phyloP scores from a whole-genome alignment of 2,113 vertebrate species.

The Nothobranchius furzeri region DNA sequence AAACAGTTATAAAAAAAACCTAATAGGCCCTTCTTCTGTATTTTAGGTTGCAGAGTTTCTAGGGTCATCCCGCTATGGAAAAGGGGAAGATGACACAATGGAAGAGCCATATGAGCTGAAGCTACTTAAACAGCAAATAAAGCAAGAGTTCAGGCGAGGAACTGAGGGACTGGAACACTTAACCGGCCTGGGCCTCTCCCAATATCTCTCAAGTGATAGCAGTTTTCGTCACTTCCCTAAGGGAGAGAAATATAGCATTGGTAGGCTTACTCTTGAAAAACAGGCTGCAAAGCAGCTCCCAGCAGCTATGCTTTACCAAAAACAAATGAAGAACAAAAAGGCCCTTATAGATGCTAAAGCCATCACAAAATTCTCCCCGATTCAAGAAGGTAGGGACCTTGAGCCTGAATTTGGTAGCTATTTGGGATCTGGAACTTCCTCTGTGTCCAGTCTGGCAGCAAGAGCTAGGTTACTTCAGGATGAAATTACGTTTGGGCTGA shows the following conservation, averaged over 20 bases:
- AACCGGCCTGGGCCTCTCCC: constrained; percentile 87
- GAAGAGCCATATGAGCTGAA: constrained; percentile 98
- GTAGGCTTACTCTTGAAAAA: constrained; percentile 96
- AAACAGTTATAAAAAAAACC: background rate
- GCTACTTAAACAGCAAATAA: constrained; percentile 97
- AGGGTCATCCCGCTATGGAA: constrained; percentile 87
- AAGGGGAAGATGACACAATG: constrained; percentile 96
- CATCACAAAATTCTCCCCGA: constrained; percentile 94
- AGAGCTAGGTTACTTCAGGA: constrained; percentile 95
- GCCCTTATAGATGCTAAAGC: constrained; percentile 89
- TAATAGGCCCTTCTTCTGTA: constrained; percentile 44
- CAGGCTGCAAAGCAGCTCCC: constrained; percentile 98
- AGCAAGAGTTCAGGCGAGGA: constrained; percentile 96
- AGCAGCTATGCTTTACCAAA: constrained; percentile 95
- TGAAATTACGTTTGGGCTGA: constrained; percentile 95
- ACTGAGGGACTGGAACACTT: constrained; percentile 92
- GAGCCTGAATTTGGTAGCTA: constrained; percentile 94
- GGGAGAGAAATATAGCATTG: constrained; percentile 97
- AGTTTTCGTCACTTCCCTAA: constrained; percentile 95
- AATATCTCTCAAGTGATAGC: constrained; percentile 90
- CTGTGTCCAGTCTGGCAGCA: constrained; percentile 88
- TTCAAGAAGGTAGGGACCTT: constrained; percentile 93
- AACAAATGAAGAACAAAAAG: constrained; percentile 97
- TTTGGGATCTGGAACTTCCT: constrained; percentile 88
- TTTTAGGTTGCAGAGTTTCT: constrained; percentile 81